Conservation (phyloP, 2,113 vertebrate genomes). For the Leptodactylus fuscus region DNA sequence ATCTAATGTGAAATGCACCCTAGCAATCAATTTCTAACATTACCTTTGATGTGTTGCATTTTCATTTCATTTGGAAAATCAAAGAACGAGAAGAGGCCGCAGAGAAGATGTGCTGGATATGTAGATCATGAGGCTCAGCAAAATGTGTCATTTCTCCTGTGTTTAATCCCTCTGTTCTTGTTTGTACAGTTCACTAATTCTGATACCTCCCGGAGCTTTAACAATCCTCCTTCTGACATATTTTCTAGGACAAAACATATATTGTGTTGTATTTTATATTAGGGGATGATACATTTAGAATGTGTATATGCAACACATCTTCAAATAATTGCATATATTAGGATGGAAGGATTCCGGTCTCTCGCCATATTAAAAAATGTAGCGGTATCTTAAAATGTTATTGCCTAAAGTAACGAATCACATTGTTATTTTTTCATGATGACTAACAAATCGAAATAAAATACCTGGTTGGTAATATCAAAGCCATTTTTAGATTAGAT, state of each 20-base stretch:
- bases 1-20: slow-evolving; percentile 47
- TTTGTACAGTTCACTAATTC: slow-evolving; percentile 51
- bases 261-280: not conserved
- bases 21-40: slow-evolving; percentile 35
- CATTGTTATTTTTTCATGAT: no score
- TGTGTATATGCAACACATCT: not conserved
- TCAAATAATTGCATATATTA: not conserved
- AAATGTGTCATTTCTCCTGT: slow-evolving; percentile 46
- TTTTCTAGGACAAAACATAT: slow-evolving; percentile 34
- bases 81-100: slow-evolving; percentile 36
- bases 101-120: slow-evolving; percentile 37
- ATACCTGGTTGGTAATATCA: not conserved
- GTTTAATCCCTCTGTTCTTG: slow-evolving; percentile 31
- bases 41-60: slow-evolving; percentile 43
- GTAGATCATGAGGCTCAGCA: slow-evolving; percentile 19
- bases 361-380: not conserved
- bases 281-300: not conserved
- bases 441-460: not conserved
- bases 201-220: slow-evolving; percentile 28
- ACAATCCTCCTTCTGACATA: slow-evolving; percentile 18
- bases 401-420: not conserved
- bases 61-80: slow-evolving; percentile 49
- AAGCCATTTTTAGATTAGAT: not conserved
- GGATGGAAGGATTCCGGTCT: not conserved
- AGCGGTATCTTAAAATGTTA: not conserved